phyloP scores from a whole-genome alignment of 2,797 vertebrate species.

The Lindbergichthys nudifrons region DNA sequence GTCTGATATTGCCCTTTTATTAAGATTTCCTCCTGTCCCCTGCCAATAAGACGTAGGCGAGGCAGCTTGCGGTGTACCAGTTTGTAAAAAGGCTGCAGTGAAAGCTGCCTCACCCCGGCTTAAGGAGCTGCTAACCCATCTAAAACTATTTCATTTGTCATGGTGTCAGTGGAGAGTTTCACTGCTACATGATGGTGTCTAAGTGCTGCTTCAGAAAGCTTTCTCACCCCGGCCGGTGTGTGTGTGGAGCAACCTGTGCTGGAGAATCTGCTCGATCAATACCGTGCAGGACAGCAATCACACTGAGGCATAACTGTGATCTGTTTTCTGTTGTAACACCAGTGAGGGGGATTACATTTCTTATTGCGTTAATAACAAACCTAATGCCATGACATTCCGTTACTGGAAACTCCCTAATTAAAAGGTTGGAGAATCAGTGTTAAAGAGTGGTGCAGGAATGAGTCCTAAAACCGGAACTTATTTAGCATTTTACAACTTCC shows the following conservation, averaged over 20 bases:
- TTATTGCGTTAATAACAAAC: background rate
- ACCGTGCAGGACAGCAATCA: background rate
- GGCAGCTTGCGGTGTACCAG: conserved; percentile 24
- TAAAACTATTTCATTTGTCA: conserved; percentile 66
- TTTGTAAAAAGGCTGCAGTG: conserved; percentile 44
- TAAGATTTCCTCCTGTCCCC: conserved; percentile 42
- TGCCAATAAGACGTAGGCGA: conserved; percentile 32
- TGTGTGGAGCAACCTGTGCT: conserved; percentile 22
- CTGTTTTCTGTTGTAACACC: too few relatives aligned
- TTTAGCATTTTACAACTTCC: too few relatives aligned
- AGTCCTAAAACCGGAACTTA: too few relatives aligned
- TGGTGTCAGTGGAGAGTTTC: conserved; percentile 47
- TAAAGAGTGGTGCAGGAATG: too few relatives aligned
- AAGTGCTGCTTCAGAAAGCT: conserved; percentile 21
- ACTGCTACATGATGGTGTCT: conserved; percentile 31
- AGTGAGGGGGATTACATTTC: background rate
- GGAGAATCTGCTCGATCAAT: conserved; percentile 26
- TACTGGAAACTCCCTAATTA: too few relatives aligned
- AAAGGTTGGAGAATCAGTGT: too few relatives aligned
- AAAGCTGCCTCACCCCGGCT: conserved; percentile 33
- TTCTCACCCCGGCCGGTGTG: conserved; percentile 10
- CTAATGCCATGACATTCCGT: too few relatives aligned
- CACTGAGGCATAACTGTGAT: too few relatives aligned
- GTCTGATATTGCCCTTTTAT: conserved; percentile 49
- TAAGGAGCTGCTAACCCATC: conserved; percentile 59